A percentile compares a stretch with the other conserved stretches of the same genome.
Evolutionary conservation across 2,113 vertebrate species (phyloP).

Genomic region (Callionymus lyra): DNA sequence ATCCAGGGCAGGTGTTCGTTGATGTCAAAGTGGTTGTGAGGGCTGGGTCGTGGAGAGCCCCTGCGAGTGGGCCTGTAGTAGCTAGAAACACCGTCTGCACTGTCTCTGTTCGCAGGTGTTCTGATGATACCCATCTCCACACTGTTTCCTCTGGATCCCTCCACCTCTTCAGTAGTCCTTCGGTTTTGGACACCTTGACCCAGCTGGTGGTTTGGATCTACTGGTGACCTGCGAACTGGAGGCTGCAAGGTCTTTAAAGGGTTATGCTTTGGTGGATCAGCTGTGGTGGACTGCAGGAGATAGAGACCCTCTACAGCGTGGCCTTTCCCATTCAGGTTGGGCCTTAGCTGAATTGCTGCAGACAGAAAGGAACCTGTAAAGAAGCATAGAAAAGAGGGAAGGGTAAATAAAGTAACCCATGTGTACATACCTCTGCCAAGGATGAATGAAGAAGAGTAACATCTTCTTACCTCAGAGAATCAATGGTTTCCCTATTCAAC

Average conservation of each 20-base stretch:
- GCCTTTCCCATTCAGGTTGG: constrained; percentile 31
- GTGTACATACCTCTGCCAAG: no score
- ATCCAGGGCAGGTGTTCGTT: constrained; percentile 97
- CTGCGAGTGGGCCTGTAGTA: constrained; percentile 72
- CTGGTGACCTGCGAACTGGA: constrained; percentile 8
- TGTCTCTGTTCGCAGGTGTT: constrained; percentile 34
- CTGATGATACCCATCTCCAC: constrained; percentile 18
- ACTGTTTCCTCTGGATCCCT: constrained; percentile 39
- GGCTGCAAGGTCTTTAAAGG: constrained; percentile 25
- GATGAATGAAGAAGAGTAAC: no score
- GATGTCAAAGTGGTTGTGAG: constrained; percentile 87
- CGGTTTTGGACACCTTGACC: constrained; percentile 44
- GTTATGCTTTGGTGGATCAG: constrained; percentile 21
- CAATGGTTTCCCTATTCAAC: no score
- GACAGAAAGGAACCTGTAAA: constrained; percentile 31
- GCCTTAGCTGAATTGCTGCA: constrained; percentile 59
- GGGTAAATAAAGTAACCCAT: constrained; percentile 1
- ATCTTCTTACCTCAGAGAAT: no score
- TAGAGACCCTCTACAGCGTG: constrained; percentile 22
- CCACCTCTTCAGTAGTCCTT: constrained; percentile 52
- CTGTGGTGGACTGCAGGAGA: constrained; percentile 9
- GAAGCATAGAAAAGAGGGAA: constrained; percentile 10
- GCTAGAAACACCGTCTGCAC: constrained; percentile 18
- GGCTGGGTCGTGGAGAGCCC: constrained; percentile 70
- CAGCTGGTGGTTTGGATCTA: constrained; percentile 47